Base-by-base conservation (phyloP, 1,140 invertebrate species). In the Stegodyphus dumicola region DNA sequence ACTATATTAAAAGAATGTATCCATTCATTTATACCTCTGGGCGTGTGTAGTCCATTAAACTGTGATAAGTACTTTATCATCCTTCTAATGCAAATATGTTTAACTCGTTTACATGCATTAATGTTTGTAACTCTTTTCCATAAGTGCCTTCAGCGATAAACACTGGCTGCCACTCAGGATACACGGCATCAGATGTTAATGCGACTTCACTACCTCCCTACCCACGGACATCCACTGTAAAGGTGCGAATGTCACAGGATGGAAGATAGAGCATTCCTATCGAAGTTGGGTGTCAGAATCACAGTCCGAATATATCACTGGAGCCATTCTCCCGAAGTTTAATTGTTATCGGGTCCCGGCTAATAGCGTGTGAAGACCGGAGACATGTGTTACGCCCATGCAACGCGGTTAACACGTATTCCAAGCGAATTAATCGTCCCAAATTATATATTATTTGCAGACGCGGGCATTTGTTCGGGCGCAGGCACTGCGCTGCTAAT, bases 381-480 rank as follows among this genome's bases (percentile, higher is more conserved):
- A 78, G 77, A 69, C 64, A 78, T 66, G 60, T 33, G 6, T 33
- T 51, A 60, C 53, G 75, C 53, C 56, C 33, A 66, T 18, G 33
- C 7, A 17, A 18, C 66, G 9, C 33, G 77, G 60, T 60, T 78
- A 69, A 78, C 77, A 52, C 73, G 69, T 48, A 52, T 49, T 64
- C 48, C 49, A 51, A 65, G 9, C 65, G 77, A 69, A 78, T 78
- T 78, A 78, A 78, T 78, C 77, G 65, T 54, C 48, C 7, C n/a
- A 66, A 78, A 78, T 78, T 69, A 78, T 78, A 78, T 78, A 60
- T 78, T 78, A 78, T 78, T 78, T 78, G 66, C 33, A 60, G 15
- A 60, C 7, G 13, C 75, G 13, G 15, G 51, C 17, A 69, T 53
- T 53, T 51, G 77, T 69, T 75, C 73, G n/a, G 73, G 73, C 7